Evolutionary conservation across 2,113 vertebrate genomes (phyloP).

Genomic region (Pipa parva): DNA sequence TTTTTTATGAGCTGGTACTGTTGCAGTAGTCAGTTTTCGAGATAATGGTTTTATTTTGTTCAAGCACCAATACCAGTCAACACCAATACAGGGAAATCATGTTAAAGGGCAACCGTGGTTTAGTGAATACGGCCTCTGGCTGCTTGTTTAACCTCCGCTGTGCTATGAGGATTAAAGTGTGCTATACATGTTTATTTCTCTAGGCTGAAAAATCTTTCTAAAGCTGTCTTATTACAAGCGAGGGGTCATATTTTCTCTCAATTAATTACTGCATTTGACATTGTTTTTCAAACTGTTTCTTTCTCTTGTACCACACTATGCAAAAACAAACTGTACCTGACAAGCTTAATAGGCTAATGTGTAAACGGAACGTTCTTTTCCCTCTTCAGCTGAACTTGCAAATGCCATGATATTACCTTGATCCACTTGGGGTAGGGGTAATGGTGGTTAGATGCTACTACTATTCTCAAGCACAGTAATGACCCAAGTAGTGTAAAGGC

Average conservation of each 20-base stretch:
- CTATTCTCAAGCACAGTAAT: too few species aligned
- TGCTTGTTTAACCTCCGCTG: background rate
- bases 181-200: background rate
- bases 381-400: slow-evolving; percentile 53
- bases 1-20: slow-evolving; percentile 16
- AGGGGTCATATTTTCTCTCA: background rate
- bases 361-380: too few species aligned
- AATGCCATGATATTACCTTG: slow-evolving; percentile 48
- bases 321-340: background rate
- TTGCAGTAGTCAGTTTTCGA: slow-evolving; percentile 10
- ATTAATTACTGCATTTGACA: background rate
- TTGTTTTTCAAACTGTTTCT: background rate
- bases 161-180: background rate
- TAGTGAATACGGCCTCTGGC: background rate
- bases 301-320: background rate
- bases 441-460: too few species aligned
- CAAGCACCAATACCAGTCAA: too few species aligned
- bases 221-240: background rate
- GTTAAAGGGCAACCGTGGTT: background rate
- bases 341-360: too few species aligned
- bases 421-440: too few species aligned
- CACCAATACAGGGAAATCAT: background rate
- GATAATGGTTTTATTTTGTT: slow-evolving; percentile 11
- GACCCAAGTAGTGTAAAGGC: too few species aligned
- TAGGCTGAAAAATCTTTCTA: background rate